These are phyloP conservation scores for Euleptes europaea DNA, from an alignment of 2,113 vertebrate genomes.

Conservation along the genomic window DNA sequence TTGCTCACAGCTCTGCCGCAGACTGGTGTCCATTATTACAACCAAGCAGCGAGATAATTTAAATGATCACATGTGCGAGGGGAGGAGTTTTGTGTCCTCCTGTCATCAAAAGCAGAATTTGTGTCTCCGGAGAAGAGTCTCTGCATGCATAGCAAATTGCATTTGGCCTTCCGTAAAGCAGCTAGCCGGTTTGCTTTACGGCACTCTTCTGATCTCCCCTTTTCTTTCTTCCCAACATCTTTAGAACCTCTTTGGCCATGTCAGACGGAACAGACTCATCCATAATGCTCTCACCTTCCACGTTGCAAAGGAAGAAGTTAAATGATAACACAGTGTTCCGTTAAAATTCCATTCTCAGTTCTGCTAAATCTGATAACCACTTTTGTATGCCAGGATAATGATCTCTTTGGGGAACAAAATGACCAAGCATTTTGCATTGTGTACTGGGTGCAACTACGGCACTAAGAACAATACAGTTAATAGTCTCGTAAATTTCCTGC, in stretches of 20 bases:
- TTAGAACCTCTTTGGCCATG: rapidly evolving
- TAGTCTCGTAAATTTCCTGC: background rate
- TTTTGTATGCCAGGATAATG: background rate
- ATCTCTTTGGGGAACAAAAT: background rate
- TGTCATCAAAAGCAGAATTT: background rate
- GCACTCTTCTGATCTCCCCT: background rate
- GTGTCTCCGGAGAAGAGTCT: background rate
- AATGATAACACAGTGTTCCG: background rate
- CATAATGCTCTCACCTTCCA: background rate
- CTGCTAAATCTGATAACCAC: background rate
- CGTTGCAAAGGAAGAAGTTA: background rate
- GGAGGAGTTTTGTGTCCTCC: background rate
- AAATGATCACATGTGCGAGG: background rate
- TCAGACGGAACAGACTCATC: background rate
- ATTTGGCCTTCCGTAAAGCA: no score
- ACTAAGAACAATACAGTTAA: background rate
- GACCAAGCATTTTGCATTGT: background rate
- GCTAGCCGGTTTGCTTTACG: no score
- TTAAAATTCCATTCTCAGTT: background rate
- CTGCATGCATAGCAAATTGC: no score
- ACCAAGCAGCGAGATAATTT: background rate
- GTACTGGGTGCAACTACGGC: background rate
- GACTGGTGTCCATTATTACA: no score
- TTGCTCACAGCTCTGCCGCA: no score
- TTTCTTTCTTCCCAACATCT: background rate